Percentiles rank a stretch among this genome's conserved stretches.
Conservation (phyloP, 2,888 invertebrate genomes). For the Psococerastis gibbosa region DNA sequence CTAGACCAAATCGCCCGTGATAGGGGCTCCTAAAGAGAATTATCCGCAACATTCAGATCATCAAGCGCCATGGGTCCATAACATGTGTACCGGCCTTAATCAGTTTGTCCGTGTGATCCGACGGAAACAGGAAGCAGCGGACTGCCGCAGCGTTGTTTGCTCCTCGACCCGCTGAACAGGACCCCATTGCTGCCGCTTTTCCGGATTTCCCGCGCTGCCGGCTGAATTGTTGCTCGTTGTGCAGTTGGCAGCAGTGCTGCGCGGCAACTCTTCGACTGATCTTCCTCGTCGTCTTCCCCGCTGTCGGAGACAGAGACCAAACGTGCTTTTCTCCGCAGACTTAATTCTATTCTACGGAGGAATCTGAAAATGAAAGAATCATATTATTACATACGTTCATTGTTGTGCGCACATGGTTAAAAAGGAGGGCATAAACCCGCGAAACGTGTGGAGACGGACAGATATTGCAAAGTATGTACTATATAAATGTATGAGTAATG, state of each 20-base stretch:
- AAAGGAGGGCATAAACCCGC: slow-evolving; percentile 6
- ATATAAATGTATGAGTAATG: too few species aligned
- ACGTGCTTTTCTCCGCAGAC: slow-evolving; percentile 45
- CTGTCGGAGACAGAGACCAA: slow-evolving; percentile 31
- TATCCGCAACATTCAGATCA: too few species aligned
- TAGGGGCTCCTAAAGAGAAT: too few species aligned
- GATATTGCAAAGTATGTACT: too few species aligned
- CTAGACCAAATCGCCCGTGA: too few species aligned
- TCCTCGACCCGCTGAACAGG: slow-evolving; percentile 19
- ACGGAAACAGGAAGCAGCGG: neutral
- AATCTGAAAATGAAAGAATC: slow-evolving; percentile 31
- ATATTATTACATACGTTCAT: slow-evolving; percentile 14
- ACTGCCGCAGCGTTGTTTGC: neutral
- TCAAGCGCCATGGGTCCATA: too few species aligned
- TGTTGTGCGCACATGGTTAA: slow-evolving; percentile 14
- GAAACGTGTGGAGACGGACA: neutral
- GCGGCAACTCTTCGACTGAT: slow-evolving; percentile 41
- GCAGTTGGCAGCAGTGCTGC: slow-evolving; percentile 41
- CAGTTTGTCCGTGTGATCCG: slow-evolving; percentile 7
- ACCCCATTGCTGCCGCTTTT: slow-evolving; percentile 27
- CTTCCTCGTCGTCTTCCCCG: slow-evolving; percentile 33
- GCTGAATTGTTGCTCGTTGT: slow-evolving; percentile 21
- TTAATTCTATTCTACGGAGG: slow-evolving; percentile 47
- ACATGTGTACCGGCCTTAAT: too few species aligned
- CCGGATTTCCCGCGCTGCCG: slow-evolving; percentile 21